These are phyloP conservation scores for Orchestia grillus DNA, from an alignment of 1,140 invertebrate species.

Conservation along the genomic window DNA sequence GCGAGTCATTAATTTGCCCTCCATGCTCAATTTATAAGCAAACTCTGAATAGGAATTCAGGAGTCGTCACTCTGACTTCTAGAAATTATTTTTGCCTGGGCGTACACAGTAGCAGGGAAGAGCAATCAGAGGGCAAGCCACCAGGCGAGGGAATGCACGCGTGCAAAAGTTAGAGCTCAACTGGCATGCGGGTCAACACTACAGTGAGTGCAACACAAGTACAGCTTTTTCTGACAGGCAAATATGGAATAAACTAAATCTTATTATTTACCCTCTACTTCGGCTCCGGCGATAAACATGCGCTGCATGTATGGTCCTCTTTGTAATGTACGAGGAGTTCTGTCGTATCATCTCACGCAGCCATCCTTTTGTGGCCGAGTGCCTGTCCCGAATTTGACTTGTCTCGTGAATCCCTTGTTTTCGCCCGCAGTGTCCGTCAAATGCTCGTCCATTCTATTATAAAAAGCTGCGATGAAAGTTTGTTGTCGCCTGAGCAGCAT, in stretches of 20 bases:
- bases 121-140: too few relatives aligned
- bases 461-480: background rate
- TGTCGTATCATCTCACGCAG: background rate
- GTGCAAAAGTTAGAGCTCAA: too few relatives aligned
- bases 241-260: background rate
- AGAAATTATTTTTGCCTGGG: too few relatives aligned
- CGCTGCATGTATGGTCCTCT: background rate
- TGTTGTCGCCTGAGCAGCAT: background rate
- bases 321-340: background rate
- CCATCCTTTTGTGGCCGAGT: background rate
- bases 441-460: background rate
- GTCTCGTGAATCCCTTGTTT: background rate
- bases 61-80: too few relatives aligned
- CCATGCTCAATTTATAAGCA: too few relatives aligned
- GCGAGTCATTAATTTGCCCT: too few relatives aligned
- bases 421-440: background rate
- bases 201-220: background rate
- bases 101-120: too few relatives aligned
- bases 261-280: background rate
- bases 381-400: background rate
- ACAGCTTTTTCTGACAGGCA: background rate
- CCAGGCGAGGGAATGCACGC: too few relatives aligned
- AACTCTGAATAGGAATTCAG: too few relatives aligned
- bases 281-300: too few relatives aligned
- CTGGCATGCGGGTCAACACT: too few relatives aligned